These are phyloP conservation scores for Hofmannophila pseudospretella DNA, from an alignment of 2,888 invertebrate genomes.

Conservation along the genomic window DNA sequence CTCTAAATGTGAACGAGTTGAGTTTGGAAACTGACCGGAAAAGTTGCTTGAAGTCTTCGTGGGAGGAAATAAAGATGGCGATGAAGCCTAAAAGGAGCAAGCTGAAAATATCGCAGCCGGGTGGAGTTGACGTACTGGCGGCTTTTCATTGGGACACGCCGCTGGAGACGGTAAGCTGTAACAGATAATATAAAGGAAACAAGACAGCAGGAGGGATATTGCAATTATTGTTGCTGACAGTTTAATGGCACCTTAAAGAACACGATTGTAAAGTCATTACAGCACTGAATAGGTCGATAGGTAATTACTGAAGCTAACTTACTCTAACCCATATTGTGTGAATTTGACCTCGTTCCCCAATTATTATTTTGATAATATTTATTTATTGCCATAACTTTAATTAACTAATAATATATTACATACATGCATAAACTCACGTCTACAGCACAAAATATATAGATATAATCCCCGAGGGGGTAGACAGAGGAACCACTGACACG, in stretches of 20 bases:
- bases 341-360: too few relatives aligned
- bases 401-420: too few relatives aligned
- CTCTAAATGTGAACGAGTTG: slow-evolving; percentile 20
- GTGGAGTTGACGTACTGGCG: slow-evolving; percentile 34
- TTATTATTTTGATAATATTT: too few relatives aligned
- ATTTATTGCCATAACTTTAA: too few relatives aligned
- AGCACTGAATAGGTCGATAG: too few relatives aligned
- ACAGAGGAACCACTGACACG: too few relatives aligned
- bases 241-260: not conserved
- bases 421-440: too few relatives aligned
- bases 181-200: not conserved
- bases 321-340: too few relatives aligned
- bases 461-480: too few relatives aligned
- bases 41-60: slow-evolving; percentile 30
- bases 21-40: slow-evolving; percentile 15
- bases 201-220: not conserved
- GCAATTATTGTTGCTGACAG: not conserved
- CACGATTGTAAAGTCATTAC: too few relatives aligned
- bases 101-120: slow-evolving; percentile 38
- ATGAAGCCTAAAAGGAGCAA: slow-evolving; percentile 37
- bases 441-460: too few relatives aligned
- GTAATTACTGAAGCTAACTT: too few relatives aligned
- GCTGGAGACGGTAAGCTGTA: slow-evolving; percentile 46
- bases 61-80: slow-evolving; percentile 45
- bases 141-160: slow-evolving; percentile 51